Evolutionary conservation across 2,797 vertebrate species (phyloP), one percentile per base, ranked within the genome.

Genomic region (Tenualosa thibaudeaui): DNA sequence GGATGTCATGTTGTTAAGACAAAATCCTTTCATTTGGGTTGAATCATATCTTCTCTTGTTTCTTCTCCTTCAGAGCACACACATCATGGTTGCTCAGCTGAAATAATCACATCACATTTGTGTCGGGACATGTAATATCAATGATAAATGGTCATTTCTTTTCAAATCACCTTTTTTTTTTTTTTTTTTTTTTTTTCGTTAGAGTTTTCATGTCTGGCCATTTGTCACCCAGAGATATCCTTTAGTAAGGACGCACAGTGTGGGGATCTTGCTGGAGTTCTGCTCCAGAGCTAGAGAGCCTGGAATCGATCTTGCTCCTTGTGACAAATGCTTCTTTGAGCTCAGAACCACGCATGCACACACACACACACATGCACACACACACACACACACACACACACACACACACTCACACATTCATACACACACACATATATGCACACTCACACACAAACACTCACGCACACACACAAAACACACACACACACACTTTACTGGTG

Each of bases 91-190:
- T 8, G 24, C n/a, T 62, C n/a, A 13, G n/a, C n/a, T 12, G 26
- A 31, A 31, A 68, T 68, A 68, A 68, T 68, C 62, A 37, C 26
- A 68, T 68, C 62, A 68, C 62, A 68, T 68, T 68, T 68, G 62
- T 68, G 62, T 26, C 62, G 37, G 26, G 62, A 37, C 13, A 13
- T 68, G 62, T 37, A 68, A 31, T 68, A 68, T 68, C 62, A 4
- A 1, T 68, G 62, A 68, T 68, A 68, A 37, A 68, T 37, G 62
- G 9, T 68, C 26, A 5, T 68, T 68, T 68, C 26, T 68, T 37
- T 62, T 62, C 8, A 7, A 62, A 62, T 24, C 1, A 6, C 58
- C 0, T 24, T 62, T 58, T 56, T 58, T 58, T 6, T 1, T 24
- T 7, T 24, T 62, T 58, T 56, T 58, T 58, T 6, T 1, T 24